phyloP scores from a whole-genome alignment of 2,113 vertebrate genomes.

The Gnathonemus longibarbis region DNA sequence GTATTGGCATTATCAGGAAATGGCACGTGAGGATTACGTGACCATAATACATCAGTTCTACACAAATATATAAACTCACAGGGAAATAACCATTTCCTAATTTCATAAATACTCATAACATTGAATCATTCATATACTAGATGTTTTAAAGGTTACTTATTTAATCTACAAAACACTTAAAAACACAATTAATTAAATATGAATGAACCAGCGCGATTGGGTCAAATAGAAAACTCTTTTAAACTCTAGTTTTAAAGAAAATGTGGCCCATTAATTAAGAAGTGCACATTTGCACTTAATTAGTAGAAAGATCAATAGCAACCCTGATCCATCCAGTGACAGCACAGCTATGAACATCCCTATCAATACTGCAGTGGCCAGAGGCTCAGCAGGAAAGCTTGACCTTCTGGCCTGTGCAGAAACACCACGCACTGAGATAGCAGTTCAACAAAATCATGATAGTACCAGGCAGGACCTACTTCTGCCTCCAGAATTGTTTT shows the following conservation, averaged over 20 bases:
- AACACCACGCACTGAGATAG: neutral
- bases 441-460: neutral
- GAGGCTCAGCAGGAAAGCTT: neutral
- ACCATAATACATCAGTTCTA: neutral
- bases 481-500: neutral
- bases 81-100: neutral
- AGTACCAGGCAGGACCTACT: neutral
- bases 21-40: neutral
- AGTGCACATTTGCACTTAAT: neutral
- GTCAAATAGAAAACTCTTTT: neutral
- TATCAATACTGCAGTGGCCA: neutral
- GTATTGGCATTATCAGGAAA: neutral
- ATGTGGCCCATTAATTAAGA: neutral
- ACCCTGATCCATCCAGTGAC: neutral
- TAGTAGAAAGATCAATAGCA: neutral
- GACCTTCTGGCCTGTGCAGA: neutral
- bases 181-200: neutral
- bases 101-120: neutral
- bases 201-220: neutral
- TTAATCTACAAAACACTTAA: neutral
- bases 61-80: neutral
- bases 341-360: neutral
- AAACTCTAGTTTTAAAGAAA: neutral
- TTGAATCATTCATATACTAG: neutral
- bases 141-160: neutral